Evolutionary conservation across 2,113 vertebrate genomes (phyloP), one percentile per base, ranked within the genome.

Genomic region (Phalacrocorax brasilianus): DNA sequence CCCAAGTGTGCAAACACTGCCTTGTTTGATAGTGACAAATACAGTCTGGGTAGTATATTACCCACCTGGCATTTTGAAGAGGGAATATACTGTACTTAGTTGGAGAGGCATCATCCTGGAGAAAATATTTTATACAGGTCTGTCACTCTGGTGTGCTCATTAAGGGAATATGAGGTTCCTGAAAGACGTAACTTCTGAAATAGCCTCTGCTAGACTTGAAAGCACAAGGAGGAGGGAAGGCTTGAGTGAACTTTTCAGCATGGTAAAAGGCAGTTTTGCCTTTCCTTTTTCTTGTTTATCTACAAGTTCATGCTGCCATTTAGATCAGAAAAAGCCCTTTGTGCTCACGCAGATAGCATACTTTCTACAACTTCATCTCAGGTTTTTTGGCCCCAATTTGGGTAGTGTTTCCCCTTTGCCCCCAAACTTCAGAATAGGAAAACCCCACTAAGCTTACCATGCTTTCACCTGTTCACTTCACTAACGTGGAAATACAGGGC

Each of bases 1-100:
- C 94, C 78, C 93, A 44, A 68, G 62, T 73, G 73, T 78, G 79
- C 62, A 77, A 96, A 94, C 80, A 40, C 10, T 89, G 68, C 80
- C 85, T 92, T 82, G 85, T 86, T 87, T 83, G 52, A 35, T 78
- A 73, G 73, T 87, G 80, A 89, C 88, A 93, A 91, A 85, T 78
- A 44, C 30, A 79, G 85, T 72, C 55, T 1, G 4, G 77, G 83
- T 67, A 28, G 5, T 53, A 52, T 88, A 42, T 88, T 82, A 73
- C 53, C 26, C 70, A 40, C 71, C 38, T 95, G 77, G 38, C 8
- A 22, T 42, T 91, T 83, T 53, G n/a, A 76, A 91, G 74, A 76
- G 74, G 44, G 32, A 87, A 82, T 40, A 75, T 59, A 44, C 72
- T 82, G 35, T 65, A 30, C 32, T 65, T 68, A 45, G n/a, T 26